phyloP scores from a whole-genome alignment of 2,113 vertebrate genomes.

The Camelus bactrianus region DNA sequence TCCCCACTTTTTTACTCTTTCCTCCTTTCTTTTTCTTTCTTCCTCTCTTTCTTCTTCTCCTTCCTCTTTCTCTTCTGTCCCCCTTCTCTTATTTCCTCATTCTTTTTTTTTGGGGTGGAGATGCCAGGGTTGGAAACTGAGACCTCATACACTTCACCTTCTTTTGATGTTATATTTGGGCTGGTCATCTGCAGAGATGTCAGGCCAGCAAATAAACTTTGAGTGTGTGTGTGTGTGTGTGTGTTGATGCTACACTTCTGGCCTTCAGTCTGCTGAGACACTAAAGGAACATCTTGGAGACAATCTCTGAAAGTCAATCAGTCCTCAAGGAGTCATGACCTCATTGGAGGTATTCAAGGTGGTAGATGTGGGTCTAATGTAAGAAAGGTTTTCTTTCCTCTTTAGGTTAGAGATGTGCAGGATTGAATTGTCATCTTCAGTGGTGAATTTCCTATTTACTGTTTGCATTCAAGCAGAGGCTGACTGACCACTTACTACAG shows the following conservation, averaged over 20 bases:
- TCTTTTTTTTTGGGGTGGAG: neutral
- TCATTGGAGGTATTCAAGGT: neutral
- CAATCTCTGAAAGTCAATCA: neutral
- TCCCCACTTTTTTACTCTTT: neutral
- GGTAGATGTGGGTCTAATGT: neutral
- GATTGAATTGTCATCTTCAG: neutral
- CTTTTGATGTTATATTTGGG: neutral
- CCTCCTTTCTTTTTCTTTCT: too few species aligned
- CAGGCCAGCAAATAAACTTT: neutral
- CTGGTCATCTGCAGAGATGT: neutral
- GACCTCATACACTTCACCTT: neutral
- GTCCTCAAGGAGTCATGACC: neutral
- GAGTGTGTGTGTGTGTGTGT: neutral
- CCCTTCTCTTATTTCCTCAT: neutral
- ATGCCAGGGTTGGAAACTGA: neutral
- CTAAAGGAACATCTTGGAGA: neutral
- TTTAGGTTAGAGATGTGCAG: neutral
- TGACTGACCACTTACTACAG: neutral
- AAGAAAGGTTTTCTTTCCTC: neutral
- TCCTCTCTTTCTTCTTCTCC: neutral
- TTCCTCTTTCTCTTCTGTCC: neutral
- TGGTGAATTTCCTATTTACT: neutral
- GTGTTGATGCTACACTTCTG: neutral
- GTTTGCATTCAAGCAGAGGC: neutral
- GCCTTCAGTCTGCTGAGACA: neutral